Evolutionary conservation across 2,888 invertebrate species (phyloP), one percentile per base, ranked within the genome.

Genomic region (Bombylius major): DNA sequence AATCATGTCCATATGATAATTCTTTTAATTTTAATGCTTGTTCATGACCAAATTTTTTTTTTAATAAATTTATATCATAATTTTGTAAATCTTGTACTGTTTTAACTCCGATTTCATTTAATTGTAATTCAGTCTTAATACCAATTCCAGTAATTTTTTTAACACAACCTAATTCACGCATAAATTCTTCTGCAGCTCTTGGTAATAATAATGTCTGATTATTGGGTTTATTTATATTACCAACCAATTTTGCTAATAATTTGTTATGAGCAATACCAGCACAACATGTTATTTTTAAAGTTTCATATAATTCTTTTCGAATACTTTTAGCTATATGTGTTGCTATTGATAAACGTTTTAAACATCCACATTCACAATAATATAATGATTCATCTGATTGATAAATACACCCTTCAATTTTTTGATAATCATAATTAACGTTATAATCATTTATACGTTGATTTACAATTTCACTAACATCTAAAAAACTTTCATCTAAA

Each of bases 231-330:
- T 88, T 79, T 60, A 81, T 74, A 46, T 80, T 78, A 61, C 87
- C 85, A 51, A 80, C 83, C 60, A 92, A 73, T 75, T 92, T 92
- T 4, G 91, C 86, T 66, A 91, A 71, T 58, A 91, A 72, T 74
- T 92, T 92, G 70, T 91, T 92, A 65, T 89, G 86, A 42, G 87
- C 84, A 59, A 91, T 80, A 51, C 92, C 92, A 44, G 89, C 89
- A 76, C 89, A 88, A 63, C 83, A 82, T 4, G 89, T 89, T 58
- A 89, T 78, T 53, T 84, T 82, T 62, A 90, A 75, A 61, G 86
- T 83, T 57, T 79, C 76, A 62, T 77, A 77, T 62, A 91, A 77
- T 63, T 80, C 80, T 60, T 82, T 77, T 54, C 91, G 79, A 67
- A 91, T 87, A 67, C 89, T 86, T 65, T 80, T 78, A 34, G 90